phyloP scores from a whole-genome alignment of 53 echinoderm and acorn worm genomes.

The Echinarachnius parma region DNA sequence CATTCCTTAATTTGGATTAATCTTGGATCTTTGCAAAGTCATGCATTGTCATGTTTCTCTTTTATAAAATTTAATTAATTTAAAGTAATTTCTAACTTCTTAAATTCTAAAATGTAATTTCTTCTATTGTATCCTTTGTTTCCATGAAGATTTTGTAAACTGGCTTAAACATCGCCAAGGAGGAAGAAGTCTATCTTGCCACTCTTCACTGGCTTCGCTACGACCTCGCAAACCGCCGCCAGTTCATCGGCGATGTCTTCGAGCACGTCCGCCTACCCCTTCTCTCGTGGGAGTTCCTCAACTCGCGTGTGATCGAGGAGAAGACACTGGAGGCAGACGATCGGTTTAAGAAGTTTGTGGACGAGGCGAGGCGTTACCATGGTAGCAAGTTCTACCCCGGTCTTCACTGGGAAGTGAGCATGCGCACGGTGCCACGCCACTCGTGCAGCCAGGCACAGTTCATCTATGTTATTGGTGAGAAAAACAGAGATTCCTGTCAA shows the following conservation, averaged over 20 bases:
- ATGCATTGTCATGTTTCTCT: no score
- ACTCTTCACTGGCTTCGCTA: slow-evolving; percentile 75
- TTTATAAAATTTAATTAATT: no score
- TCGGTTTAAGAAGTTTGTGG: slow-evolving; percentile 69
- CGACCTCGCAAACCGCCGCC: slow-evolving; percentile 42
- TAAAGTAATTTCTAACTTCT: no score
- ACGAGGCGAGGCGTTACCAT: slow-evolving; percentile 90
- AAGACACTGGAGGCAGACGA: slow-evolving; percentile 59
- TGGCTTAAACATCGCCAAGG: slow-evolving; percentile 78
- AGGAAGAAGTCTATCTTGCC: slow-evolving; percentile 82
- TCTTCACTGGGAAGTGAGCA: slow-evolving; percentile 93
- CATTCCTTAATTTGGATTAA: no score
- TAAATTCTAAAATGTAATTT: no score
- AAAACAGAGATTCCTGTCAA: no score
- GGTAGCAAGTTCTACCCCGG: slow-evolving; percentile 93
- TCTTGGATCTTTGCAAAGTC: no score
- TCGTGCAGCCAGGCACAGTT: slow-evolving; percentile 86
- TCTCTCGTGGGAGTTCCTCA: slow-evolving; percentile 94
- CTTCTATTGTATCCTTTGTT: no score
- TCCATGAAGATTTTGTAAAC: no score
- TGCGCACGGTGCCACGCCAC: slow-evolving; percentile 81
- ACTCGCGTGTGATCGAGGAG: slow-evolving; percentile 71
- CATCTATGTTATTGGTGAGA: slow-evolving; percentile 94
- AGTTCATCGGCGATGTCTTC: slow-evolving; percentile 66
- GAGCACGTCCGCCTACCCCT: slow-evolving; percentile 93